phyloP scores from a whole-genome alignment of 2,797 vertebrate genomes.

The Enoplosus armatus region DNA sequence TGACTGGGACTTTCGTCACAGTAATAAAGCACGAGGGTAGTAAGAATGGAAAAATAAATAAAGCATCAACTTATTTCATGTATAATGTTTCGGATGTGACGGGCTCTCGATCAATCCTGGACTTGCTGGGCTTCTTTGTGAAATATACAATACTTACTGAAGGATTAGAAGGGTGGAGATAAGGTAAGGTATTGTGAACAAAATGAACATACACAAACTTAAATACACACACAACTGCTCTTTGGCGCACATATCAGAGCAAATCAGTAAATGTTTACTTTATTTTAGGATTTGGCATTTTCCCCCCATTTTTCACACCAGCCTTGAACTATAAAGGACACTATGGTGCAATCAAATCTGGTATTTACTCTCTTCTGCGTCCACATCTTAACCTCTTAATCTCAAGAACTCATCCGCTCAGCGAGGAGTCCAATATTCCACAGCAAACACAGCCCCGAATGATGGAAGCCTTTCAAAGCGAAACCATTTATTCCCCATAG shows the following conservation, averaged over 20 bases:
- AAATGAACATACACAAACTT: conserved; percentile 3
- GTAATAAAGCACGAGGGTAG: conserved; percentile 51
- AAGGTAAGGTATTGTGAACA: neutral
- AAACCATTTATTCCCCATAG: conserved; percentile 68
- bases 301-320: conserved; percentile 19
- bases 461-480: conserved; percentile 64
- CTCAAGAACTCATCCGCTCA: conserved; percentile 32
- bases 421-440: conserved; percentile 40
- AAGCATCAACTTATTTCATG: conserved; percentile 53
- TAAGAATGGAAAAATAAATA: conserved; percentile 54
- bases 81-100: conserved; percentile 39
- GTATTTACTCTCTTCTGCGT: conserved; percentile 57
- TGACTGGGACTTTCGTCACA: conserved; percentile 37
- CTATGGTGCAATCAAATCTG: conserved; percentile 43
- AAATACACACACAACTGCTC: neutral
- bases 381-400: conserved; percentile 57
- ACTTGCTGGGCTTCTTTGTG: conserved; percentile 24
- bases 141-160: conserved; percentile 14
- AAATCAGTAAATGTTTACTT: conserved; percentile 57
- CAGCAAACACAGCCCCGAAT: conserved; percentile 47
- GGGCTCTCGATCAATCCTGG: conserved; percentile 30
- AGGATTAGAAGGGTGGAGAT: neutral
- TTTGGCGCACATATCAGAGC: conserved; percentile 6
- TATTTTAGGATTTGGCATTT: conserved; percentile 36
- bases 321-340: conserved; percentile 33